Percentiles rank a stretch among this genome's conserved stretches.
Conservation (phyloP, 2,113 vertebrate genomes). For the Guaruba guarouba region DNA sequence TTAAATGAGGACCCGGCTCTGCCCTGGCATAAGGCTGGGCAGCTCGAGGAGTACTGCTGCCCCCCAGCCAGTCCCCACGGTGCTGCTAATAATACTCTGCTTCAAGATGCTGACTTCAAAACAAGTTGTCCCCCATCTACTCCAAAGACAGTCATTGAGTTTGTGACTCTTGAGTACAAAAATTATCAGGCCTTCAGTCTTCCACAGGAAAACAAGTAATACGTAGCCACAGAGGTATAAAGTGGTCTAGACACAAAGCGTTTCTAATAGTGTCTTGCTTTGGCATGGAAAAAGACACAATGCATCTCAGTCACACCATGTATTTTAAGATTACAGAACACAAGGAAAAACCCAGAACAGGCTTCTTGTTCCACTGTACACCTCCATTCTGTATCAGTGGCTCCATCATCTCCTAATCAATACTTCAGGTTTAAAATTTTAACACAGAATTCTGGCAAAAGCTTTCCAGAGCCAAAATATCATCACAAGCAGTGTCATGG, state of each 20-base stretch:
- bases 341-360: neutral
- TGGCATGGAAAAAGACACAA: neutral
- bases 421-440: neutral
- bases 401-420: neutral
- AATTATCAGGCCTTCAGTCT: neutral
- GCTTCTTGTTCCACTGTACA: neutral
- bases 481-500: neutral
- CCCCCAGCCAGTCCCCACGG: neutral
- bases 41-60: neutral
- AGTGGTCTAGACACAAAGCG: neutral
- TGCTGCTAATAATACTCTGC: neutral
- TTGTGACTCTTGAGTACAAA: neutral
- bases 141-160: neutral
- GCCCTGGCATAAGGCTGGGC: neutral
- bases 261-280: neutral
- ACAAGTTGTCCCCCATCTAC: neutral
- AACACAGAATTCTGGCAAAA: neutral
- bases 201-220: neutral
- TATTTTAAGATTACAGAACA: neutral
- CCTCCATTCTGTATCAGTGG: neutral
- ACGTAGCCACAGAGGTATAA: neutral
- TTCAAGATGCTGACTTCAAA: neutral
- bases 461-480: neutral
- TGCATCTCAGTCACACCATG: neutral
- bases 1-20: fast-evolving